phyloP scores from a whole-genome alignment of 2,888 invertebrate species.

The Auanema freiburgensis region DNA sequence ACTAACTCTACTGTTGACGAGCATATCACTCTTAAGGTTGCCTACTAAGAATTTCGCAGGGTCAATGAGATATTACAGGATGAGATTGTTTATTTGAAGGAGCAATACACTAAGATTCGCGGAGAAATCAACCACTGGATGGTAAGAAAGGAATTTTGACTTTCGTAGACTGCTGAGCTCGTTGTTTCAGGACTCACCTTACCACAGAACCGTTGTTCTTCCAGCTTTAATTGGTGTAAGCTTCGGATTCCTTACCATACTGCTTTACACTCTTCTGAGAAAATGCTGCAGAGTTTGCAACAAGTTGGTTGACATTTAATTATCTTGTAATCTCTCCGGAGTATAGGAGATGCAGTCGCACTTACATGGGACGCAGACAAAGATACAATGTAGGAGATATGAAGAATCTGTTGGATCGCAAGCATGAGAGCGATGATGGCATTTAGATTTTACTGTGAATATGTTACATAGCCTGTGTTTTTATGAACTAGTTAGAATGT shows the following conservation, averaged over 20 bases:
- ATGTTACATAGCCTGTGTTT: neutral
- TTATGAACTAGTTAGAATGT: neutral
- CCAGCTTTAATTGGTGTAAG: neutral
- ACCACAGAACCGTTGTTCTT: conserved; percentile 2
- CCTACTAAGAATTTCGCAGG: no score
- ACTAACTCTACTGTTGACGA: no score
- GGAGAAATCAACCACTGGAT: neutral
- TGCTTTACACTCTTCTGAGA: neutral
- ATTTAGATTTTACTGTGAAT: neutral
- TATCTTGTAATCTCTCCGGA: no score
- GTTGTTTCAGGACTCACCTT: neutral
- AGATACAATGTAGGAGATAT: neutral
- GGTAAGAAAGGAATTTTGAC: neutral
- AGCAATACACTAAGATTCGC: neutral
- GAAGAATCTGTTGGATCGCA: conserved; percentile 3
- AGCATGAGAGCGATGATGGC: neutral
- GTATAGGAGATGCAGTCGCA: neutral
- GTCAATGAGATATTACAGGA: neutral
- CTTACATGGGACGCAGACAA: neutral
- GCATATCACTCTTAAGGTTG: no score
- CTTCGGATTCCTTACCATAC: neutral
- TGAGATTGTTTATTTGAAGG: conserved; percentile 2
- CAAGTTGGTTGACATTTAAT: conserved; percentile 2
- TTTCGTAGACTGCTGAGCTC: no score
- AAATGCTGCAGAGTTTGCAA: conserved; percentile 2